Conservation (phyloP, 1,140 invertebrate genomes). For the Protaetia brevitarsis region DNA sequence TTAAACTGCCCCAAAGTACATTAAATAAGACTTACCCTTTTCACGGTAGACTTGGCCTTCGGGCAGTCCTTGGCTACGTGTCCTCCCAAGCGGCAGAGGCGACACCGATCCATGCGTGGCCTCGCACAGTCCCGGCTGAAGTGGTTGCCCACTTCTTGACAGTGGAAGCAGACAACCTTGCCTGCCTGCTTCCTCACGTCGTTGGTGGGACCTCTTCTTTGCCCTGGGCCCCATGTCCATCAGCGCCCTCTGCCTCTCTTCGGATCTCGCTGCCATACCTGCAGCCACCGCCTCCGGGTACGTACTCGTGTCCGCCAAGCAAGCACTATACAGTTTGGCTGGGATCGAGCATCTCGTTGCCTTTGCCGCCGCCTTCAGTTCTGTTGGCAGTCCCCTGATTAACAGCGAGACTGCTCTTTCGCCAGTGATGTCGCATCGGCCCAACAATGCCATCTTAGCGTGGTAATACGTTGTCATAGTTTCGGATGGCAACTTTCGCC, state of each 20-base stretch:
- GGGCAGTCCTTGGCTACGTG: neutral
- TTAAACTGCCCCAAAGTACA: too few species aligned
- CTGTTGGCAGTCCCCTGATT: neutral
- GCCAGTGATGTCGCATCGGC: neutral
- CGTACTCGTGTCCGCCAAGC: neutral
- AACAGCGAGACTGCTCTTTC: neutral
- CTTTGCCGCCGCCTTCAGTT: neutral
- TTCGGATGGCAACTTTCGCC: slow-evolving; percentile 21
- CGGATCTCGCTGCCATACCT: too few species aligned
- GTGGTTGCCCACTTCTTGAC: neutral
- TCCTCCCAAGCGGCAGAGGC: neutral
- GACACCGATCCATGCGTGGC: neutral
- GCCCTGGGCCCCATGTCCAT: too few species aligned
- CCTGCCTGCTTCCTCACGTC: neutral
- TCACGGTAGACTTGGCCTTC: neutral
- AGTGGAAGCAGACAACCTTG: neutral
- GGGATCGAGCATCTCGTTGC: neutral
- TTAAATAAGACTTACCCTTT: too few species aligned
- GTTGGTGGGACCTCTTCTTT: too few species aligned
- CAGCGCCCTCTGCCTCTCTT: too few species aligned
- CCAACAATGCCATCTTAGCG: neutral
- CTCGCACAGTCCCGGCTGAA: neutral
- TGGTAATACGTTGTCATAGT: slow-evolving; percentile 23
- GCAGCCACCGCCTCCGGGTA: neutral
- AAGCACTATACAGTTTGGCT: neutral